Conservation (phyloP, 1,140 invertebrate genomes). For the Caerostris darwini region DNA sequence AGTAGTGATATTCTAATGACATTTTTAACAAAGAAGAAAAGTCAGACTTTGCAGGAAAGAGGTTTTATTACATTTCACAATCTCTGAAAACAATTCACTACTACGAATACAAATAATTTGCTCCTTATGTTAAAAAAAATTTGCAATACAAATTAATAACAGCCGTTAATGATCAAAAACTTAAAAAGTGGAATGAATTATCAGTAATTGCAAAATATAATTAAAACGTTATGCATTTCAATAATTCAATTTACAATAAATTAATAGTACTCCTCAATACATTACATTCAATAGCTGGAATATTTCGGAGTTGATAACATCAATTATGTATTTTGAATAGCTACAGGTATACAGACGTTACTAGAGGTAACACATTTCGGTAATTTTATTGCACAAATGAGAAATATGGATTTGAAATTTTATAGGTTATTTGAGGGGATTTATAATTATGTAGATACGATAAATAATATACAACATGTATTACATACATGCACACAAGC, state of each 20-base stretch:
- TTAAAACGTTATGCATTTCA: too few relatives aligned
- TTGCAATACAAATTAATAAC: background rate
- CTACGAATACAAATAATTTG: background rate
- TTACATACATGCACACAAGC: constrained; percentile 42
- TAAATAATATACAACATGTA: constrained; percentile 18
- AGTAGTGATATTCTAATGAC: background rate
- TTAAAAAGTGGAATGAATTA: too few relatives aligned
- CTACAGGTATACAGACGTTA: background rate
- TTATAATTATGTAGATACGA: background rate
- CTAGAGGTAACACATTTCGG: background rate
- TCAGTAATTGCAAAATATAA: too few relatives aligned
- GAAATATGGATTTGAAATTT: background rate
- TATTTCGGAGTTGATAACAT: background rate
- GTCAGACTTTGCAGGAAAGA: background rate
- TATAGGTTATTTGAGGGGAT: background rate
- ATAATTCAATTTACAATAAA: too few relatives aligned
- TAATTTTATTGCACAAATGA: background rate
- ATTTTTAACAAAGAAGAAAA: background rate
- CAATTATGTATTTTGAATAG: background rate
- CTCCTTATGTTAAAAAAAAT: background rate
- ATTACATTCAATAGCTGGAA: background rate
- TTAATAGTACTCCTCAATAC: background rate
- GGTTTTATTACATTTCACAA: constrained; percentile 27
- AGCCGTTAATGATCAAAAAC: too few relatives aligned
- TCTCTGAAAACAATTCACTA: background rate